Conservation (phyloP, 2,113 vertebrate species). For the Corydoras maculifer region DNA sequence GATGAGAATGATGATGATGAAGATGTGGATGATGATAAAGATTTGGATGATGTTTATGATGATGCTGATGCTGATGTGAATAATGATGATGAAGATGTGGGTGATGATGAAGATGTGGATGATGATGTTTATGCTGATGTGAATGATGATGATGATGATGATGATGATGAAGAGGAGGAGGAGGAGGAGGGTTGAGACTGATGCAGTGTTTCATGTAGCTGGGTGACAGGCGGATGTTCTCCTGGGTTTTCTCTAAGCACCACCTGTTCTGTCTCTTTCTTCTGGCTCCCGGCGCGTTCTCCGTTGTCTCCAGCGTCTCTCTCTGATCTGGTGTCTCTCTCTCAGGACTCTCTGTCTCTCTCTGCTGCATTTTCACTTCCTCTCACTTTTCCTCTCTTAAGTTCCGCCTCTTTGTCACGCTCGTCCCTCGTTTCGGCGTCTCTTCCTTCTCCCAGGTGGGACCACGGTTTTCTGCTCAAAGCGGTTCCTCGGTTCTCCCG, state of each 20-base stretch:
- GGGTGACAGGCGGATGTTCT: slow-evolving; percentile 75
- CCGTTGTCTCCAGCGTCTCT: slow-evolving; percentile 68
- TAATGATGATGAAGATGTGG: too few relatives aligned
- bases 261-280: slow-evolving; percentile 71
- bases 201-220: too few relatives aligned
- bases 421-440: slow-evolving; percentile 51
- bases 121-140: too few relatives aligned
- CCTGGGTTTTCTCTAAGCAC: slow-evolving; percentile 64
- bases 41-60: too few relatives aligned
- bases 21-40: too few relatives aligned
- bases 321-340: slow-evolving; percentile 68
- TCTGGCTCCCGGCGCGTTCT: slow-evolving; percentile 64
- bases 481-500: slow-evolving; percentile 47
- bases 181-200: too few relatives aligned
- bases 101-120: too few relatives aligned
- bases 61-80: too few relatives aligned
- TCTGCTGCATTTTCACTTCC: slow-evolving; percentile 54
- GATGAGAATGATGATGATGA: too few relatives aligned
- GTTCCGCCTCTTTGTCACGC: slow-evolving; percentile 50
- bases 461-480: slow-evolving; percentile 67
- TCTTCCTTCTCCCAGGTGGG: slow-evolving; percentile 62
- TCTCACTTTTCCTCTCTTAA: slow-evolving; percentile 51
- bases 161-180: too few relatives aligned
- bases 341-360: slow-evolving; percentile 65
- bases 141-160: too few relatives aligned